Evolutionary conservation across 2,113 vertebrate genomes (phyloP).

Genomic region (Sprattus sprattus): DNA sequence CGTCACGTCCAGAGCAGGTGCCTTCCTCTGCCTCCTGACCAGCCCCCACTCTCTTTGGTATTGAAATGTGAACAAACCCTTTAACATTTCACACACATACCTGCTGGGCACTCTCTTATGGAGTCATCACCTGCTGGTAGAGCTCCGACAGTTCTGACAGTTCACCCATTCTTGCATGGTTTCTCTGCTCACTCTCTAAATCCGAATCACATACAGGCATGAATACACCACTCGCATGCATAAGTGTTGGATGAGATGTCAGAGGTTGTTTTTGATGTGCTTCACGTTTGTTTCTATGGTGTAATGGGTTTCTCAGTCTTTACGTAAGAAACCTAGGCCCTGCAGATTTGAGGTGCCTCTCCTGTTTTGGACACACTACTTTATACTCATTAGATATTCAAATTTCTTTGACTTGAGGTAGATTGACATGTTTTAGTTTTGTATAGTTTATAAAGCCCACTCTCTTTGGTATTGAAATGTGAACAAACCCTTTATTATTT

Average conservation of each 20-base stretch:
- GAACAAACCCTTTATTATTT: not conserved
- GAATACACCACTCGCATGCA: not conserved
- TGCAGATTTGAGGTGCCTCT: not conserved
- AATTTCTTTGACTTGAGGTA: not conserved
- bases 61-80: not conserved
- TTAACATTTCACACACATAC: slow-evolving; percentile 6
- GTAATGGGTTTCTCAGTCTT: not conserved
- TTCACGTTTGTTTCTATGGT: not conserved
- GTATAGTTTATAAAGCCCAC: no score
- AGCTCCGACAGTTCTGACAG: no score
- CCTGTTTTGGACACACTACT: not conserved
- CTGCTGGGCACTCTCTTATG: not conserved
- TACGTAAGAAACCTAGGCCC: not conserved
- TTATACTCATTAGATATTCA: not conserved
- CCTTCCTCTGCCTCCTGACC: not conserved
- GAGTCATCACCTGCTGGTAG: slow-evolving; percentile 7
- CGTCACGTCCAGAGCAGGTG: not conserved
- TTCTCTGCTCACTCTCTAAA: not conserved
- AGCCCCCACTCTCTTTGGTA: not conserved
- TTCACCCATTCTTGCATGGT: not conserved
- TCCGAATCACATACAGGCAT: not conserved
- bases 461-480: not conserved
- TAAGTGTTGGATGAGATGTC: not conserved
- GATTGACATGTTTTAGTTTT: no score
- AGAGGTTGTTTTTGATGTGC: not conserved